These are phyloP conservation scores for Ammospiza maritima DNA, from an alignment of 2,797 vertebrate species.

Conservation along the genomic window DNA sequence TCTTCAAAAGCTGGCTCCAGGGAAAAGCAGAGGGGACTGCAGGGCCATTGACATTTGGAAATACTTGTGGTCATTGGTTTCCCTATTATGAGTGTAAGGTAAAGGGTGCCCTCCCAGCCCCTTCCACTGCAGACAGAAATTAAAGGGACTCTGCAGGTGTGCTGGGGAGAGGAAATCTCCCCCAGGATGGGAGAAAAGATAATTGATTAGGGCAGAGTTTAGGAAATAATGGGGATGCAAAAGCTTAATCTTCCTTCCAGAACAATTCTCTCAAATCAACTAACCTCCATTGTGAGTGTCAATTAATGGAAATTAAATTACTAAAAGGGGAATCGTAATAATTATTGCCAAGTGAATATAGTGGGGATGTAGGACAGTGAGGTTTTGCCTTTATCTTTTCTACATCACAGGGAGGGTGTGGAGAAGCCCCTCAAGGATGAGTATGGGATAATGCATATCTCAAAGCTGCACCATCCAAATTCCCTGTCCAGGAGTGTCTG, in stretches of 20 bases:
- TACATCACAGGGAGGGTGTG: neutral
- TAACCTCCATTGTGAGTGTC: constrained; percentile 4
- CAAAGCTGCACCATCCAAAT: neutral
- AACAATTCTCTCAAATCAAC: constrained; percentile 14
- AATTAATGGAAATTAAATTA: constrained; percentile 25
- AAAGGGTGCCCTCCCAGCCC: neutral
- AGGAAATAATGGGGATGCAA: neutral
- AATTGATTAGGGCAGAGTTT: constrained; percentile 17
- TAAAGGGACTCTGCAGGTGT: neutral
- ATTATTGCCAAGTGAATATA: neutral
- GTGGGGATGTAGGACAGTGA: neutral
- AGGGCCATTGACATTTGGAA: neutral
- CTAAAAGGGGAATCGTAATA: neutral
- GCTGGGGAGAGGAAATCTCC: neutral
- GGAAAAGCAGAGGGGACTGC: neutral
- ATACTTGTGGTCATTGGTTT: neutral
- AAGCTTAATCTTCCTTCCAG: neutral
- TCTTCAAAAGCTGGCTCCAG: neutral
- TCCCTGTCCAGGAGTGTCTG: neutral
- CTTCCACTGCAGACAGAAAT: neutral
- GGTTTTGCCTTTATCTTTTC: neutral
- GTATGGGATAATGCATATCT: neutral
- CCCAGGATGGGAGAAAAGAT: neutral
- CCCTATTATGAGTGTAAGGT: neutral
- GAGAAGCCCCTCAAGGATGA: neutral